A percentile compares a stretch with the other conserved stretches of the same genome.
Conservation (phyloP, 1,140 invertebrate genomes). For the Anastrepha obliqua region DNA sequence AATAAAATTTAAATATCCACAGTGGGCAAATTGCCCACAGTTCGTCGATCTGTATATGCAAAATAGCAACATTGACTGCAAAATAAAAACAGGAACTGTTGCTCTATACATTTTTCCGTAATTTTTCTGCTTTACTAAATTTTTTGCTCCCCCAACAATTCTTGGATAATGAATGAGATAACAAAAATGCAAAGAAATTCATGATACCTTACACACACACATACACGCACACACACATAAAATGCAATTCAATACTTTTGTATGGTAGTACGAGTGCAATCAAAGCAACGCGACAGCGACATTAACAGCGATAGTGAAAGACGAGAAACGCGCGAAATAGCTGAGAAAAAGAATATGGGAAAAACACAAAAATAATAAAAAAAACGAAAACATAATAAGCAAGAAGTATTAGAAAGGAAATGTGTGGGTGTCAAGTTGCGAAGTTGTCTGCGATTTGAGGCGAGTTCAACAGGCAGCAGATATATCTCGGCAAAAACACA, state of each 20-base stretch:
- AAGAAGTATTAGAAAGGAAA: conserved; percentile 19
- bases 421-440: conserved; percentile 28
- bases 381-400: background rate
- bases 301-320: background rate
- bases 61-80: too few species aligned
- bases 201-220: background rate
- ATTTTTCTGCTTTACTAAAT: too few species aligned
- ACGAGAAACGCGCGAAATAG: background rate
- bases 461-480: conserved; percentile 1
- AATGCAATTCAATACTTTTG: conserved; percentile 1
- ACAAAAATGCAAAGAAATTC: background rate
- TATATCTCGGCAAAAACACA: background rate
- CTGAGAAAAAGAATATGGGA: background rate
- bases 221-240: background rate
- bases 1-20: too few species aligned
- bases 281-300: background rate
- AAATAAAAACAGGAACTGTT: too few species aligned
- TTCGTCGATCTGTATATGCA: too few species aligned
- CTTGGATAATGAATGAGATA: too few species aligned
- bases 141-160: too few species aligned
- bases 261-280: background rate
- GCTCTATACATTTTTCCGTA: too few species aligned
- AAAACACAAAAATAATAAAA: background rate
- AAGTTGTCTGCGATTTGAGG: conserved; percentile 29
- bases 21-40: too few species aligned